Evolutionary conservation across 2,888 invertebrate species (phyloP), one percentile per base, ranked within the genome.

Genomic region (Andrena camellia): DNA sequence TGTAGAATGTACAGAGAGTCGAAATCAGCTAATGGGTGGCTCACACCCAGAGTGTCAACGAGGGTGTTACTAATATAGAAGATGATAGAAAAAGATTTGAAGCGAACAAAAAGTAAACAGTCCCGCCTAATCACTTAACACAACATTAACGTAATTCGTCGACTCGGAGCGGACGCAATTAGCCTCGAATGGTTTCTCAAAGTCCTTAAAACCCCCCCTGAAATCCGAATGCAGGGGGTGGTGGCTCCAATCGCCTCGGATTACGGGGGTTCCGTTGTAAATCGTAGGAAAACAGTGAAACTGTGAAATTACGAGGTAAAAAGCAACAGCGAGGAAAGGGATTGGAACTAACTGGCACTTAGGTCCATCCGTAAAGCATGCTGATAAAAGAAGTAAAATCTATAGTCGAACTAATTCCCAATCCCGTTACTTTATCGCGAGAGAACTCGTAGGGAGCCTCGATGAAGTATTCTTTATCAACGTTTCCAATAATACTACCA

Each of bases 291-390:
- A 62, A 62, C 62, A 35, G 33, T 2, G 62, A 62, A 35, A 35
- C 62, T 8, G 31, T 33, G 62, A 62, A 60, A 62, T 35, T 62
- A 62, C 62, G 20, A 10, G 62, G n/a, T 33, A 62, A 62, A 62
- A 62, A 62, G 31, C 62, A 62, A 35, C 52, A 52, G 52, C 52
- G 52, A 52, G n/a, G 52, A 52, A 52, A 52, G 8, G 20, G 20
- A 52, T 20, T 20, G 52, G 6, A 8, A 52, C 20, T 20, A 52
- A 52, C 52, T 8, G n/a, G n/a, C 52, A 6, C 52, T 52, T n/a
- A 52, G 52, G 20, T 20, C 52, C 52, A 20, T 52, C 20, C 52
- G 52, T 52, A 20, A 52, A 52, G 20, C 20, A 52, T 20, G 20
- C 52, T 20, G 52, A 52, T 52, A 52, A 52, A 42, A 20, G 52